Conservation (phyloP, 2,888 invertebrate genomes). For the Caenorhabditis uteleia region DNA sequence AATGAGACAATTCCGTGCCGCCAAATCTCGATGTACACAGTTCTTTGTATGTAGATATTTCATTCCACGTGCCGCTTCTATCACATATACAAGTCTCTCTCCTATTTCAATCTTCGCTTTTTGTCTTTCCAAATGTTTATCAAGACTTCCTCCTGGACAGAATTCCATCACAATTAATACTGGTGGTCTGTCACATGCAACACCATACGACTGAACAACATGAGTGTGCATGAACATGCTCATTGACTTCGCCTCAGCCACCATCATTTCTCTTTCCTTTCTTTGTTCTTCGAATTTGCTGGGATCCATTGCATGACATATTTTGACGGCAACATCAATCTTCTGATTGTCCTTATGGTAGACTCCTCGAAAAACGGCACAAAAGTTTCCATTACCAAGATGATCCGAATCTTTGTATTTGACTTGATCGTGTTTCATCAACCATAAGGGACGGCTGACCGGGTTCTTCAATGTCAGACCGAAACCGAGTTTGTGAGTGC, state of each 20-base stretch:
- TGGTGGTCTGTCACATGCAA: constrained; percentile 95
- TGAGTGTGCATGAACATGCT: constrained; percentile 12
- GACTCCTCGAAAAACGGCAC: constrained; percentile 16
- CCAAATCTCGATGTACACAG: constrained; percentile 85
- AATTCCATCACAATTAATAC: constrained; percentile 98
- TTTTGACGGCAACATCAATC: constrained; percentile 24
- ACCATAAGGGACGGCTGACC: constrained; percentile 43
- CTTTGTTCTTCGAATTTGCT: constrained; percentile 17
- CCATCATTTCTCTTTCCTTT: constrained; percentile 41
- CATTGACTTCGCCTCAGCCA: constrained; percentile 56
- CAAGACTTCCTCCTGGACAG: constrained; percentile 73
- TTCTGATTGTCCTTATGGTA: constrained; percentile 15
- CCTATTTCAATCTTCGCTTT: constrained; percentile 7
- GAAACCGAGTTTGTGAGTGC: constrained; percentile 23
- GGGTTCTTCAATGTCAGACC: constrained; percentile 14
- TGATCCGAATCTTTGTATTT: constrained; percentile 29
- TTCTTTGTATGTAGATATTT: constrained; percentile 81
- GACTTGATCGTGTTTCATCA: constrained; percentile 49
- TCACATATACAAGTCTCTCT: constrained; percentile 38
- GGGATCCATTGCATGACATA: constrained; percentile 8
- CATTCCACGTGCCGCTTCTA: constrained; percentile 79
- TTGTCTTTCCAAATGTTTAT: constrained; percentile 34
- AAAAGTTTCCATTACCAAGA: constrained; percentile 29
- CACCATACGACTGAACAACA: constrained; percentile 81
- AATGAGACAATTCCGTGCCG: constrained; percentile 82